These are phyloP conservation scores for Trisateles emortualis DNA, from an alignment of 2,888 invertebrate genomes.

Conservation along the genomic window DNA sequence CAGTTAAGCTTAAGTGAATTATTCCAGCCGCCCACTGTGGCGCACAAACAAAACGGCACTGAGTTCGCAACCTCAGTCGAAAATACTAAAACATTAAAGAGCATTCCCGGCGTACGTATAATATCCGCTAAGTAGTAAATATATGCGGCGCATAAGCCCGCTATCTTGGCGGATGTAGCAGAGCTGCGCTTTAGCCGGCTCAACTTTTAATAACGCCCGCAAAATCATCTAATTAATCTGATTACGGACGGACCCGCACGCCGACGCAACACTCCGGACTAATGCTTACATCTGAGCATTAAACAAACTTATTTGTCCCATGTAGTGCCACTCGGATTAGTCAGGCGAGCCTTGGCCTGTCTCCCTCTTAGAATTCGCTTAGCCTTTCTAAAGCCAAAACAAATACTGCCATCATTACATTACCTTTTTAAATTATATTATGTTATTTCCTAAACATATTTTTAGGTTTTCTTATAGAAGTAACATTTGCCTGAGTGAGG, in stretches of 20 bases:
- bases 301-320: slow-evolving; percentile 78
- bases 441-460: slow-evolving; percentile 24
- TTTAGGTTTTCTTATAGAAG: background rate
- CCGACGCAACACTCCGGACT: slow-evolving; percentile 73
- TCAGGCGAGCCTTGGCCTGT: slow-evolving; percentile 55
- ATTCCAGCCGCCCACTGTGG: slow-evolving; percentile 84
- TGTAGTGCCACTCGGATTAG: slow-evolving; percentile 75
- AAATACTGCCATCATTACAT: slow-evolving; percentile 56
- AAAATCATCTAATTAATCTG: slow-evolving; percentile 86
- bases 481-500: too few relatives aligned
- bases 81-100: slow-evolving; percentile 86
- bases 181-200: slow-evolving; percentile 78
- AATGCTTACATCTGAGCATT: slow-evolving; percentile 79
- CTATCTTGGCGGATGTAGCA: slow-evolving; percentile 81
- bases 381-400: slow-evolving; percentile 51
- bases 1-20: slow-evolving; percentile 87
- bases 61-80: slow-evolving; percentile 85
- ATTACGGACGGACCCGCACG: slow-evolving; percentile 76
- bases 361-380: slow-evolving; percentile 57
- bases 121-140: slow-evolving; percentile 82
- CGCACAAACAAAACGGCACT: slow-evolving; percentile 82
- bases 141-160: slow-evolving; percentile 77
- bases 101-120: slow-evolving; percentile 80
- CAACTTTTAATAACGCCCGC: slow-evolving; percentile 85
- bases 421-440: slow-evolving; percentile 52